These are phyloP conservation scores for Atherinosoma microstoma DNA, from an alignment of 2,797 vertebrate genomes.

Conservation along the genomic window DNA sequence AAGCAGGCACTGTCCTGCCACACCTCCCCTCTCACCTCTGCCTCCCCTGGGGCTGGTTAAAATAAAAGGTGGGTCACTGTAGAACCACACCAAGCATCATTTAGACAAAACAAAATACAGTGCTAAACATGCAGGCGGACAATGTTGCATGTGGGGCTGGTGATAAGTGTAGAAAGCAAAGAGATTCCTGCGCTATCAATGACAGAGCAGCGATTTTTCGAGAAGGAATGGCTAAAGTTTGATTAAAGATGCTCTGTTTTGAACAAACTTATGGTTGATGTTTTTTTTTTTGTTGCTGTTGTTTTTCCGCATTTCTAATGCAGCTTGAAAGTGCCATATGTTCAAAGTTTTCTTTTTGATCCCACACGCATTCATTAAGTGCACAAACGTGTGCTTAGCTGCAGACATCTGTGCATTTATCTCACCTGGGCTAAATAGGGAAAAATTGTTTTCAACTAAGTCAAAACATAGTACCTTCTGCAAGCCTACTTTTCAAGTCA, in stretches of 20 bases:
- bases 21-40: conserved; percentile 17
- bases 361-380: conserved; percentile 9
- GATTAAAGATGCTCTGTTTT: not conserved
- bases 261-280: conserved; percentile 8
- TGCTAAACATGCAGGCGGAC: not conserved
- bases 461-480: conserved; percentile 7
- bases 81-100: conserved; percentile 8
- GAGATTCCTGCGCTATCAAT: not conserved
- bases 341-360: conserved; percentile 35
- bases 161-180: not conserved
- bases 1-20: conserved; percentile 55
- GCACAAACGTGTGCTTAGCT: conserved; percentile 3
- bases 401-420: conserved; percentile 15
- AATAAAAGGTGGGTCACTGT: conserved; percentile 28
- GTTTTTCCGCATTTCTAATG: conserved; percentile 3
- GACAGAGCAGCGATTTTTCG: not conserved
- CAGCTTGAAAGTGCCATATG: conserved; percentile 21
- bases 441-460: not conserved
- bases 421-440: not conserved
- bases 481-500: not conserved
- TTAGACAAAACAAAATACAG: conserved; percentile 10
- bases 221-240: not conserved
- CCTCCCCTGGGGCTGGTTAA: conserved; percentile 34
- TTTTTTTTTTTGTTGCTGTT: not conserved
- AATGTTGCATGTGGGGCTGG: conserved; percentile 5